Conservation (phyloP, 2,113 vertebrate genomes). For the Protobothrops flavoviridis region DNA sequence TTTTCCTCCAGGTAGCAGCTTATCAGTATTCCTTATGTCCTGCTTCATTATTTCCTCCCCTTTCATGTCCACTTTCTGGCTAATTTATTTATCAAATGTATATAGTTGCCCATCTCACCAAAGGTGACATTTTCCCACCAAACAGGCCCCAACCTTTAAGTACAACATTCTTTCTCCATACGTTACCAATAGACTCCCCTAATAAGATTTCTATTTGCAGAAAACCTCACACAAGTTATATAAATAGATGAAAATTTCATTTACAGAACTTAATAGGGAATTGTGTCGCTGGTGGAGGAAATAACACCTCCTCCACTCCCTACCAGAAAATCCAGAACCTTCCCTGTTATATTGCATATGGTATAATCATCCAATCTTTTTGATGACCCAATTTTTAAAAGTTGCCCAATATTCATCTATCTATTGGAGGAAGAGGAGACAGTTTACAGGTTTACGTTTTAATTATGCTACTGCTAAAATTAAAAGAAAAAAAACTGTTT, state of each 20-base stretch:
- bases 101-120: background rate
- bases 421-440: conserved; percentile 35
- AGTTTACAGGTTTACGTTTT: conserved; percentile 50
- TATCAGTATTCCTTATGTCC: background rate
- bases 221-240: background rate
- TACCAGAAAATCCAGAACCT: background rate
- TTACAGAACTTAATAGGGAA: background rate
- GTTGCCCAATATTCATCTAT: conserved; percentile 28
- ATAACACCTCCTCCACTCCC: background rate
- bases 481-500: conserved; percentile 45
- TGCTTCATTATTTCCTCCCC: background rate
- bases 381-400: conserved; percentile 16
- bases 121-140: background rate
- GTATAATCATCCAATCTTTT: conserved; percentile 8
- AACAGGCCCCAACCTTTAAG: background rate
- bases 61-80: background rate
- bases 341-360: background rate
- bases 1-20: background rate
- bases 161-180: background rate
- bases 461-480: conserved; percentile 50
- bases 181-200: background rate
- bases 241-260: background rate
- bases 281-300: background rate
- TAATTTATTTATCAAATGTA: background rate
- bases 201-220: background rate